Percentiles rank a stretch among this genome's conserved stretches.
Conservation (phyloP, 1,140 invertebrate species). For the Microplitis demolitor region DNA sequence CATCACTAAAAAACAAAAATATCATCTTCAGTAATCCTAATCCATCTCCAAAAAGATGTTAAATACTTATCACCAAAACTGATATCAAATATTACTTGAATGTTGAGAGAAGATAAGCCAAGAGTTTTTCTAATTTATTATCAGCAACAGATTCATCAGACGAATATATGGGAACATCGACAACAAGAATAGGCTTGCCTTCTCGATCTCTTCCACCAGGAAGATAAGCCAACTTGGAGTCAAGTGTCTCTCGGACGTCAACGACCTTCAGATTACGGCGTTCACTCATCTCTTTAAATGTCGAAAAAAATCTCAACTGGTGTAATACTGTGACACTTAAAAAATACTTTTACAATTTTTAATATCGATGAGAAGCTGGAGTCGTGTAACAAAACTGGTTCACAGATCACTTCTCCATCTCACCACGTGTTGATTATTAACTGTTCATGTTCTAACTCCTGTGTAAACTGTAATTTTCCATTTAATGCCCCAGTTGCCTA, state of each 20-base stretch:
- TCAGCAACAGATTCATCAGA: conserved; percentile 56
- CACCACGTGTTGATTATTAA: no score
- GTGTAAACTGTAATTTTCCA: not conserved
- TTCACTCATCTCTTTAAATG: conserved; percentile 29
- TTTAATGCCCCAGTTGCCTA: not conserved
- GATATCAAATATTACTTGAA: conserved; percentile 63
- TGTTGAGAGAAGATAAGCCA: conserved; percentile 67
- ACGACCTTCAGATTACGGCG: conserved; percentile 47
- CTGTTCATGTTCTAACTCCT: not conserved
- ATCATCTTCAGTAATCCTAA: not conserved
- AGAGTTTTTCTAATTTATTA: conserved; percentile 61
- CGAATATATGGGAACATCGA: conserved; percentile 66
- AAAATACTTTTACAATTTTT: no score
- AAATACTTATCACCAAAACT: not conserved
- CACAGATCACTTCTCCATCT: no score
- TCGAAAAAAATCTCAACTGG: not conserved
- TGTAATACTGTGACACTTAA: no score
- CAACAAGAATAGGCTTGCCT: conserved; percentile 67
- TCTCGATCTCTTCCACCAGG: conserved; percentile 71
- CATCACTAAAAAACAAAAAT: conserved; percentile 46
- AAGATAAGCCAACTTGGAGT: conserved; percentile 64
- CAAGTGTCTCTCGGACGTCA: conserved; percentile 61
- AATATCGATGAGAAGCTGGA: not conserved
- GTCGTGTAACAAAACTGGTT: not conserved
- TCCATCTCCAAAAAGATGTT: not conserved